Evolutionary conservation across 92 coral and sea anemone genomes (phyloP).

Genomic region (Parazoanthus atlanticus): DNA sequence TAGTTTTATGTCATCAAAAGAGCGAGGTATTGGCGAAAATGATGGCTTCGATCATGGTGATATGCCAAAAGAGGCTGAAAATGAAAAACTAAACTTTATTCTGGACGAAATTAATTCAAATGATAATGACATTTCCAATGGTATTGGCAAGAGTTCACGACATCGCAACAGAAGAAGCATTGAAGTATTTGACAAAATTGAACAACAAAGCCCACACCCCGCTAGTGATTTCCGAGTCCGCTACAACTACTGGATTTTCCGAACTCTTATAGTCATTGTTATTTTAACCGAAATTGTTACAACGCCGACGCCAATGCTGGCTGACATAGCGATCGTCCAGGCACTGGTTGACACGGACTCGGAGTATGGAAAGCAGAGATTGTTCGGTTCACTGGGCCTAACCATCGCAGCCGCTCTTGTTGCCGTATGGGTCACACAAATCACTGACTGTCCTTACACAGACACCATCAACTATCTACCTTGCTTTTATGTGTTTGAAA

Average conservation of each 20-base stretch:
- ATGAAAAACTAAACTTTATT: background rate
- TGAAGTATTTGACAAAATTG: slow-evolving; percentile 30
- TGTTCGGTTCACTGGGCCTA: slow-evolving; percentile 82
- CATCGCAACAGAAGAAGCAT: slow-evolving; percentile 35
- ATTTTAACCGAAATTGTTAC: slow-evolving; percentile 86
- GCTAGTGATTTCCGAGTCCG: slow-evolving; percentile 67
- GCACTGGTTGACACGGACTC: slow-evolving; percentile 77
- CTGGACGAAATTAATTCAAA: background rate
- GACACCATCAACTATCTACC: slow-evolving; percentile 83
- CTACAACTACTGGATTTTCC: slow-evolving; percentile 78
- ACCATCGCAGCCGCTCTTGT: slow-evolving; percentile 74
- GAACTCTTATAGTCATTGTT: slow-evolving; percentile 70
- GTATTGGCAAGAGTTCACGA: background rate
- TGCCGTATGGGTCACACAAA: slow-evolving; percentile 70
- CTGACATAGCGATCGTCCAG: slow-evolving; percentile 80
- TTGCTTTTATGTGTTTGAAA: slow-evolving; percentile 78
- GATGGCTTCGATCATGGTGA: background rate
- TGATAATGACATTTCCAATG: slow-evolving; percentile 8
- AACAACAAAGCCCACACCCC: slow-evolving; percentile 64
- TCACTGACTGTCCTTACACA: slow-evolving; percentile 65
- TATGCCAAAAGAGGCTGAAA: background rate
- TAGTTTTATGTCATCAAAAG: background rate
- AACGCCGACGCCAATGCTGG: slow-evolving; percentile 89
- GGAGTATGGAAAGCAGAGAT: slow-evolving; percentile 79
- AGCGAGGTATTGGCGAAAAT: background rate